These are phyloP conservation scores for Adoxophyes honmai DNA, from an alignment of 1,140 invertebrate species.

Conservation along the genomic window DNA sequence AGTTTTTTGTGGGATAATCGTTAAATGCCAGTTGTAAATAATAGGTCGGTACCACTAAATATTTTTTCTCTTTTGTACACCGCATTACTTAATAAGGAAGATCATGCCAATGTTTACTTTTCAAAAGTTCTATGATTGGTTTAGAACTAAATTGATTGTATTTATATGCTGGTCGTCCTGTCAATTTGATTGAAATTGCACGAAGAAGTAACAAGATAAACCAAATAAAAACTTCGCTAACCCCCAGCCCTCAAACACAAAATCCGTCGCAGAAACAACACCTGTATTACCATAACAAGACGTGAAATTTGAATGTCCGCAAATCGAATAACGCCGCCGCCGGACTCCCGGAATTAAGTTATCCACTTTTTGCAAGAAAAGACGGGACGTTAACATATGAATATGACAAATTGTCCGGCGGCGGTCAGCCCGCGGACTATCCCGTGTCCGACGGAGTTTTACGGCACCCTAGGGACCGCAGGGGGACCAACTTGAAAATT, in stretches of 20 bases:
- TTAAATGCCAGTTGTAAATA: too few relatives aligned
- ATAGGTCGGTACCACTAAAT: too few relatives aligned
- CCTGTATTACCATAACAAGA: constrained; percentile 74
- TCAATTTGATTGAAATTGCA: neutral
- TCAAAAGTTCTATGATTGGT: too few relatives aligned
- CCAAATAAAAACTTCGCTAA: constrained; percentile 14
- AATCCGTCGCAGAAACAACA: constrained; percentile 58
- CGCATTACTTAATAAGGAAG: too few relatives aligned
- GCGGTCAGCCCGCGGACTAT: constrained; percentile 52
- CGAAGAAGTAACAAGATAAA: neutral
- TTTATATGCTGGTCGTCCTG: too few relatives aligned
- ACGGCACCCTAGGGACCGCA: constrained; percentile 60
- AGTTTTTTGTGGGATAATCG: too few relatives aligned
- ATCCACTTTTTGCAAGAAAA: constrained; percentile 75
- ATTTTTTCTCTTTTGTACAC: too few relatives aligned
- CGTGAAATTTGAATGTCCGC: constrained; percentile 72
- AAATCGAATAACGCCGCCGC: constrained; percentile 63
- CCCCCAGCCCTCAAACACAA: constrained; percentile 27
- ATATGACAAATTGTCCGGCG: constrained; percentile 74
- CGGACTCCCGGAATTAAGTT: constrained; percentile 62
- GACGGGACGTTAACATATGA: constrained; percentile 75
- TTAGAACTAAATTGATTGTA: too few relatives aligned
- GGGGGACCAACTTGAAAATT: constrained; percentile 71
- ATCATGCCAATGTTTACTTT: too few relatives aligned
- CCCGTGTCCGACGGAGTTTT: constrained; percentile 59